Evolutionary conservation across 1,140 invertebrate species (phyloP).

Genomic region (Megathymus violae): DNA sequence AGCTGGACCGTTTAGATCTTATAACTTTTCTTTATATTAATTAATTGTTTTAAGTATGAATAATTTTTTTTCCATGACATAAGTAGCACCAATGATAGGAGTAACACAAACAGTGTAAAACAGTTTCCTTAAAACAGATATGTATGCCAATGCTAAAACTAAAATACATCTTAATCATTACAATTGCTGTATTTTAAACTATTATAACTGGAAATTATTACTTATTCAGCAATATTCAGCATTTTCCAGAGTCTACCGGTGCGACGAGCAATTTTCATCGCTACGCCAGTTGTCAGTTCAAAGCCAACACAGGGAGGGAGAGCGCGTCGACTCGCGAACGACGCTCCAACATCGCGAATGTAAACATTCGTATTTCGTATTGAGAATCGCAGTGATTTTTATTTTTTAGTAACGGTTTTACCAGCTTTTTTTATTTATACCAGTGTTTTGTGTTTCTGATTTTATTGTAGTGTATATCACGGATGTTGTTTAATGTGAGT

Average conservation of each 20-base stretch:
- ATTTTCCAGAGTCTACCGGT: constrained; percentile 58
- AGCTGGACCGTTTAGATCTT: too few species aligned
- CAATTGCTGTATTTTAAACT: too few species aligned
- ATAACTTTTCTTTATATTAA: too few species aligned
- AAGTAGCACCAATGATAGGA: too few species aligned
- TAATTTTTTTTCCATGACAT: too few species aligned
- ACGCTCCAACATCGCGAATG: constrained; percentile 39
- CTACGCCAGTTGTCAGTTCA: constrained; percentile 39
- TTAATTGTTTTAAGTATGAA: too few species aligned
- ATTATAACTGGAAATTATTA: too few species aligned
- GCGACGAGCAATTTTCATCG: constrained; percentile 52
- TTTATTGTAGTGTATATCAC: constrained; percentile 32
- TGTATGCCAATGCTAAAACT: too few species aligned
- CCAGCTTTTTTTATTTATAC: constrained; percentile 33
- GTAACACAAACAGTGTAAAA: too few species aligned
- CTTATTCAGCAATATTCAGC: constrained; percentile 34
- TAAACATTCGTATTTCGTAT: constrained; percentile 44
- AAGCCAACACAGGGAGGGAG: constrained; percentile 29
- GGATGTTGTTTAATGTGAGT: constrained; percentile 14
- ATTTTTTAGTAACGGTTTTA: too few species aligned
- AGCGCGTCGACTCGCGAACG: constrained; percentile 25
- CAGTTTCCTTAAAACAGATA: too few species aligned
- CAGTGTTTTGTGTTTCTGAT: constrained; percentile 21
- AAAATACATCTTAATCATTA: too few species aligned
- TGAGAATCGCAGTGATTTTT: constrained; percentile 20